phyloP scores from a whole-genome alignment of 1,140 invertebrate genomes.

The Drosophila serrata region DNA sequence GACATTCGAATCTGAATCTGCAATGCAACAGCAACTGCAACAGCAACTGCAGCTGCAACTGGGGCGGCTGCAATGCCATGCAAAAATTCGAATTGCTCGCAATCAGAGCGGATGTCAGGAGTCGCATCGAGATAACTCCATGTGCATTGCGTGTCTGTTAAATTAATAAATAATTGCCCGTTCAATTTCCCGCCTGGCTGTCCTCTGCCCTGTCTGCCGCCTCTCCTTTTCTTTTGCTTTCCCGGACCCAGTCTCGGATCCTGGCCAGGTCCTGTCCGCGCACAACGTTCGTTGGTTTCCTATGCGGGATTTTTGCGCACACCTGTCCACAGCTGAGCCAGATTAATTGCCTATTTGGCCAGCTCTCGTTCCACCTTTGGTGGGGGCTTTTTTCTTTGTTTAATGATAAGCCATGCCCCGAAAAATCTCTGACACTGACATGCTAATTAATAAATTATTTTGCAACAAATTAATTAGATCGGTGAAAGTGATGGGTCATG shows the following conservation, averaged over 20 bases:
- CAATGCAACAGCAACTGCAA: slow-evolving; percentile 18
- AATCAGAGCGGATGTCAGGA: slow-evolving; percentile 66
- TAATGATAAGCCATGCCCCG: slow-evolving; percentile 49
- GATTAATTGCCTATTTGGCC: slow-evolving; percentile 69
- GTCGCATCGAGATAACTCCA: slow-evolving; percentile 47
- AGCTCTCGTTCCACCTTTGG: slow-evolving; percentile 1
- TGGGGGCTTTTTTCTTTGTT: slow-evolving; percentile 36
- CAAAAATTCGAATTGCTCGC: slow-evolving; percentile 49
- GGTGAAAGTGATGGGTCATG: slow-evolving; percentile 53
- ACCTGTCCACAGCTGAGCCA: slow-evolving; percentile 62
- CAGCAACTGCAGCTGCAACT: slow-evolving; percentile 16
- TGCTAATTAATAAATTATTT: slow-evolving; percentile 81
- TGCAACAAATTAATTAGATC: slow-evolving; percentile 77
- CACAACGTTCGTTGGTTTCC: slow-evolving; percentile 20
- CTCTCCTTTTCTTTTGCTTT: slow-evolving; percentile 31
- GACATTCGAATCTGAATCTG: slow-evolving; percentile 11
- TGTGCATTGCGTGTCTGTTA: slow-evolving; percentile 73
- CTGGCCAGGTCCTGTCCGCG: not conserved
- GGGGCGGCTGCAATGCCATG: slow-evolving; percentile 26
- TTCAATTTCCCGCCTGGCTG: slow-evolving; percentile 27
- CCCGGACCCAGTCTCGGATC: not conserved
- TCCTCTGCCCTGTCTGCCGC: slow-evolving; percentile 12
- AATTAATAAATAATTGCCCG: slow-evolving; percentile 74
- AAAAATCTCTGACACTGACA: slow-evolving; percentile 64
- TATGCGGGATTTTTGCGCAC: slow-evolving; percentile 54